Conservation (phyloP, 2,888 invertebrate species). For the Heliconius sara region DNA sequence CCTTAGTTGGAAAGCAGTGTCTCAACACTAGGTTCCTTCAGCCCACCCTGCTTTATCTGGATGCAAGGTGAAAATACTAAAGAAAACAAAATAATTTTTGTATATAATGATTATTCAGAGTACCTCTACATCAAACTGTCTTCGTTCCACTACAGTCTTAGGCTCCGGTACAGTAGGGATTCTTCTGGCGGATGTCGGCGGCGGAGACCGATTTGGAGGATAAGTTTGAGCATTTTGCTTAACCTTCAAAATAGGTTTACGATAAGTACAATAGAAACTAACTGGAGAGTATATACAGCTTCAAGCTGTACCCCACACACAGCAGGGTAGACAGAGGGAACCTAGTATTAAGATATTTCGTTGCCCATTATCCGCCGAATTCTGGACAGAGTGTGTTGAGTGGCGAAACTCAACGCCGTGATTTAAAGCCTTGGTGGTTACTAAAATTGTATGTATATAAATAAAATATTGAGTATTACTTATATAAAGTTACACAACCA, state of each 20-base stretch:
- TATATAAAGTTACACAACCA: background rate
- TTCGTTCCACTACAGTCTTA: conserved; percentile 42
- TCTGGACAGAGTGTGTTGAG: no score
- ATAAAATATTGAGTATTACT: no score
- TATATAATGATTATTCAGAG: background rate
- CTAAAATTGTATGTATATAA: no score
- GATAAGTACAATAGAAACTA: background rate
- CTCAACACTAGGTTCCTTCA: no score
- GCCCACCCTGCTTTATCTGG: no score
- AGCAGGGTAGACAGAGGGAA: background rate
- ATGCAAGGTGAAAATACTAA: no score
- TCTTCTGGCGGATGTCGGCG: conserved; percentile 46
- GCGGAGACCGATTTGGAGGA: conserved; percentile 57
- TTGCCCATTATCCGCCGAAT: background rate
- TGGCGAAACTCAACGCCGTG: no score
- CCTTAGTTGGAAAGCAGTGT: no score
- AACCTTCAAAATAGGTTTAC: conserved; percentile 37
- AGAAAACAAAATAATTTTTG: background rate
- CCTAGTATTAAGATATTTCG: background rate
- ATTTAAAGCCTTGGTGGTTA: no score
- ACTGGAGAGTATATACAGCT: background rate
- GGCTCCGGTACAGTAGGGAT: conserved; percentile 50
- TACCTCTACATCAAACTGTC: background rate
- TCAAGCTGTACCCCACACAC: no score
- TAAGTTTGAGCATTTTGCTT: conserved; percentile 53